phyloP scores from a whole-genome alignment of 2,797 vertebrate species.

The Lepilemur septentrionalis region DNA sequence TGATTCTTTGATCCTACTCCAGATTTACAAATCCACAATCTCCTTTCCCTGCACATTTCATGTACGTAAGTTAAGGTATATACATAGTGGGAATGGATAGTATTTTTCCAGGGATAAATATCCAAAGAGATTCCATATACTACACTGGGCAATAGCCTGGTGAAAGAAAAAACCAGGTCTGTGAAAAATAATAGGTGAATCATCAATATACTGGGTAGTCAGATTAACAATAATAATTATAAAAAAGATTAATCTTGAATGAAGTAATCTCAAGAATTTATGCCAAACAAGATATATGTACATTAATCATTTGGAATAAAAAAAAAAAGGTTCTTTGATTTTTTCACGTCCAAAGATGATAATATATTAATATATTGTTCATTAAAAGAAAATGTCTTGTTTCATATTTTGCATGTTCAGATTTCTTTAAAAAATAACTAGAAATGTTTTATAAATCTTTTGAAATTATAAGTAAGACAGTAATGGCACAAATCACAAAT shows the following conservation, averaged over 20 bases:
- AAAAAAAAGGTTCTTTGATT: not conserved
- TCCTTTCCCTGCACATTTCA: not conserved
- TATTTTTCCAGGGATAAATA: not conserved
- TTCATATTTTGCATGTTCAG: not conserved
- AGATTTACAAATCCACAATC: not conserved
- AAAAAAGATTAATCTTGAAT: not conserved
- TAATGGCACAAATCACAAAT: not conserved
- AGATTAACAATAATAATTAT: not conserved
- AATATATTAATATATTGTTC: slow-evolving; percentile 6
- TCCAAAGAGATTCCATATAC: not conserved
- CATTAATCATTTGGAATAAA: not conserved
- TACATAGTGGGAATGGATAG: not conserved
- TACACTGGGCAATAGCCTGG: not conserved
- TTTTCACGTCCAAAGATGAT: not conserved
- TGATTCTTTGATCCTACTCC: not conserved
- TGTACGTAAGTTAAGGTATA: not conserved
- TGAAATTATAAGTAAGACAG: slow-evolving; percentile 29
- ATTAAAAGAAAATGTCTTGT: not conserved
- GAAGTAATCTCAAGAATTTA: not conserved
- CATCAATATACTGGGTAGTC: not conserved
- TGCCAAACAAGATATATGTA: not conserved
- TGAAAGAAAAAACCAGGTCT: not conserved
- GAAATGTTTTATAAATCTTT: slow-evolving; percentile 56
- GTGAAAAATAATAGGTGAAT: not conserved
- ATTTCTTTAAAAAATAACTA: not conserved